Base-by-base conservation (phyloP, 2,113 vertebrate species). In the Struthio camelus region DNA sequence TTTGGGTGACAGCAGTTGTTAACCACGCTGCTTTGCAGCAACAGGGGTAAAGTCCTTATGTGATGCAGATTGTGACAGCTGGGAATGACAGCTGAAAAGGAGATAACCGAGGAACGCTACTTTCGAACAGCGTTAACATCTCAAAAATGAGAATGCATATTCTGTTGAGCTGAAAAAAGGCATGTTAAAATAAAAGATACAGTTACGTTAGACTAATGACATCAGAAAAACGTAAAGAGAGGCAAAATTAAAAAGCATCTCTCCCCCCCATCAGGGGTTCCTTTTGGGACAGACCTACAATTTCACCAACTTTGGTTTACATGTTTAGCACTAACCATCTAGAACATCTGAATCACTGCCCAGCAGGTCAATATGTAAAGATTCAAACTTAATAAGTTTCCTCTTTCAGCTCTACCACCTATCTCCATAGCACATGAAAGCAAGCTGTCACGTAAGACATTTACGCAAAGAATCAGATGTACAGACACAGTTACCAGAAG, bases 21-120 rank as follows among this genome's bases (percentile, higher is more conserved):
- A 96, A 82, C 78, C 53, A 89, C 90, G 91, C 69, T 79, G 65
- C 94, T 90, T 89, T 92, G 56, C 80, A 95, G 90, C 77, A 95
- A 94, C 65, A 89, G 56, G 56, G 80, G 70, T 85, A 92, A 92
- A 92, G 73, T 92, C 86, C 80, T 95, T 65, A 90, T 66, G 72
- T 92, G 86, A 94, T 69, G 59, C 73, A 95, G 75, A 77, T 4
- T 82, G 75, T 93, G 96, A 93, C 96, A 96, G 94, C 96, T 97
- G 96, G 91, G 94, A 96, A 92, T 87, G 96, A 96, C 95, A 97
- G 95, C 94, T 96, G 97, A 94, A 93, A 93, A 96, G 92, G 84
- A 93, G 65, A 79, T 88, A 96, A 96, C 73, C 93, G 96, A 96
- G 96, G 92, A 88, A 95, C 91, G 53, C 58, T 92, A 92, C 92